These are phyloP conservation scores for Mamestra configurata DNA, from an alignment of 1,140 invertebrate genomes.

Conservation along the genomic window DNA sequence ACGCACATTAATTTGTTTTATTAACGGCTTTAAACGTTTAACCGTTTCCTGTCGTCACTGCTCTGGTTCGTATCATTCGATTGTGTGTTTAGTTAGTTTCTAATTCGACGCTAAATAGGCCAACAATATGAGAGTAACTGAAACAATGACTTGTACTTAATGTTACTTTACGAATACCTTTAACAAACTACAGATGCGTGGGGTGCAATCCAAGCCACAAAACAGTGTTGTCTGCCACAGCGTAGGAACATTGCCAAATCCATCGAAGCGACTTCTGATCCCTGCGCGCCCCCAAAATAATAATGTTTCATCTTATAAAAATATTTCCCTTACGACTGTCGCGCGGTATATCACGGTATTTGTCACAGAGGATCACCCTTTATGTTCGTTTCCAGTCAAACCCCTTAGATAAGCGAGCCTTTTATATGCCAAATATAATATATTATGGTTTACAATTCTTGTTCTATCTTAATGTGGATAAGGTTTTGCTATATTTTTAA, in stretches of 20 bases:
- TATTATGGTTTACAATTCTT: constrained; percentile 87
- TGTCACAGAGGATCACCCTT: constrained; percentile 88
- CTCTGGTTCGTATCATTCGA: constrained; percentile 50
- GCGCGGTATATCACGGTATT: constrained; percentile 87
- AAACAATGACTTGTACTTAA: constrained; percentile 38
- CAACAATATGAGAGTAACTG: constrained; percentile 25
- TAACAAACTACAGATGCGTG: constrained; percentile 32
- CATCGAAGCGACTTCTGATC: constrained; percentile 78
- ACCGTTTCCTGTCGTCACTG: constrained; percentile 76
- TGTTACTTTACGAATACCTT: constrained; percentile 7
- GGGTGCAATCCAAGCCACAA: constrained; percentile 56
- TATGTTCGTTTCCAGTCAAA: constrained; percentile 88
- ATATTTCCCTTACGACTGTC: constrained; percentile 87
- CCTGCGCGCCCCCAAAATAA: constrained; percentile 84
- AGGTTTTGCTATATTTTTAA: constrained; percentile 25
- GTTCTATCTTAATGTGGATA: constrained; percentile 72
- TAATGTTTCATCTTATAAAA: constrained; percentile 89
- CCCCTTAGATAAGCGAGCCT: constrained; percentile 88
- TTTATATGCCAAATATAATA: constrained; percentile 88
- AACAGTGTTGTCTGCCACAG: constrained; percentile 56
- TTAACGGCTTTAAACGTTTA: constrained; percentile 82
- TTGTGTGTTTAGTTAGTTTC: constrained; percentile 45
- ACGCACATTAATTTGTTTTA: constrained; percentile 86
- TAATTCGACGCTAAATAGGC: constrained; percentile 29
- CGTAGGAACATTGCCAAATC: constrained; percentile 63